Percentiles rank a stretch among this genome's conserved stretches.
phyloP scores from a whole-genome alignment of 2,888 invertebrate genomes.

The Sinelater perroti region DNA sequence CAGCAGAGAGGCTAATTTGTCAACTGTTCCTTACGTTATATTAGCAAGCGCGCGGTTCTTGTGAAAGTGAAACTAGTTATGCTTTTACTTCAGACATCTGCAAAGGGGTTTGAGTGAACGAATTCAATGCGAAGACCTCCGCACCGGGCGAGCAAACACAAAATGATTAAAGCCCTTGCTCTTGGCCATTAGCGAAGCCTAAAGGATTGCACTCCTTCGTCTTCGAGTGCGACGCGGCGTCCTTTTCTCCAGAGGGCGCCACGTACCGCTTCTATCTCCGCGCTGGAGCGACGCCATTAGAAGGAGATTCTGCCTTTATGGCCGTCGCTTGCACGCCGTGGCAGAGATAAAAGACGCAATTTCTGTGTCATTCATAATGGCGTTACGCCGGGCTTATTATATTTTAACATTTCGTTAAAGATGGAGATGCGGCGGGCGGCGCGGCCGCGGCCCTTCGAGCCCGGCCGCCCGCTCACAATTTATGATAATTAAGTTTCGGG shows the following conservation, averaged over 20 bases:
- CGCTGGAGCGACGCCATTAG: background rate
- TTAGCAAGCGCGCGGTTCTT: conserved; percentile 15
- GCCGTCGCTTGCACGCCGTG: conserved; percentile 1
- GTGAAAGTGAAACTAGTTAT: conserved; percentile 11
- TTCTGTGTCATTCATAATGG: conserved; percentile 18
- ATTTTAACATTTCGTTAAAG: conserved; percentile 13
- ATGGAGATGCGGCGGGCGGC: too few species aligned
- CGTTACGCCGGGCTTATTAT: conserved; percentile 15
- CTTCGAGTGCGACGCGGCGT: background rate
- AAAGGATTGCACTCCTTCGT: conserved; percentile 21
- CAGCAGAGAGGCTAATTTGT: conserved; percentile 14
- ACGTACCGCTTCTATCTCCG: conserved; percentile 1
- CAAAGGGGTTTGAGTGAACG: conserved; percentile 1
- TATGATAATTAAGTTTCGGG: conserved; percentile 17
- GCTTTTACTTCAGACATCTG: conserved; percentile 3
- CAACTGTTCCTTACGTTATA: conserved; percentile 22
- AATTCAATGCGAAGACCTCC: conserved; percentile 5
- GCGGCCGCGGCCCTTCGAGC: conserved; percentile 12
- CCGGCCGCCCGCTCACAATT: conserved; percentile 7
- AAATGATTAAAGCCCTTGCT: conserved; percentile 27
- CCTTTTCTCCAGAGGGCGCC: background rate
- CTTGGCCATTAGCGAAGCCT: conserved; percentile 23
- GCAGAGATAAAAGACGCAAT: conserved; percentile 18
- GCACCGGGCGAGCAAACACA: conserved; percentile 21
- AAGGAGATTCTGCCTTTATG: conserved; percentile 6